phyloP scores from a whole-genome alignment of 2,113 vertebrate species.

The Hippopotamus amphibius region DNA sequence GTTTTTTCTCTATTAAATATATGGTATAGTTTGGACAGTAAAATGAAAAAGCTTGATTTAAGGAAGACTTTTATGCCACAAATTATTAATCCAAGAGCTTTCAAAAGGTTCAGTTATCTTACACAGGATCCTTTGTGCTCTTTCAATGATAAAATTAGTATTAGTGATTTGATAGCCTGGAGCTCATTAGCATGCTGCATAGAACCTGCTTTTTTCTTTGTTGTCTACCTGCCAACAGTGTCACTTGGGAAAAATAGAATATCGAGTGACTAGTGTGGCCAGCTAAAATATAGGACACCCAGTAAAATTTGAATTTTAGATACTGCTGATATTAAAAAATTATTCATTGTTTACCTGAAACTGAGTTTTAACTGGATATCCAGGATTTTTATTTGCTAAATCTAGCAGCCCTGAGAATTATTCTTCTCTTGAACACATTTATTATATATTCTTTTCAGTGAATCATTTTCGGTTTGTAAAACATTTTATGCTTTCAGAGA shows the following conservation, averaged over 20 bases:
- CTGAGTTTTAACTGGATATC: not conserved
- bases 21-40: too few species aligned
- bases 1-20: too few species aligned
- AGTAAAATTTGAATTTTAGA: constrained; percentile 5
- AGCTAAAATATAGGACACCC: not conserved
- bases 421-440: too few species aligned
- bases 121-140: not conserved
- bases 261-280: not conserved
- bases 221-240: not conserved
- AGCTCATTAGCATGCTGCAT: not conserved
- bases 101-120: not conserved
- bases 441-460: too few species aligned
- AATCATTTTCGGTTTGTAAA: too few species aligned
- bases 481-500: too few species aligned
- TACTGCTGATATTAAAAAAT: not conserved
- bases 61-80: too few species aligned
- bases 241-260: not conserved
- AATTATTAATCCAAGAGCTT: not conserved
- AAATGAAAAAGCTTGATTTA: too few species aligned
- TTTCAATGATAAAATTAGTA: not conserved
- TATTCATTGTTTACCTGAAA: constrained; percentile 2
- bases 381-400: too few species aligned
- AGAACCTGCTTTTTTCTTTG: not conserved
- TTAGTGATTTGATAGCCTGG: not conserved
- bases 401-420: too few species aligned